Evolutionary conservation across 2,797 vertebrate species (phyloP).

Genomic region (Amblyopsis hoosieri): DNA sequence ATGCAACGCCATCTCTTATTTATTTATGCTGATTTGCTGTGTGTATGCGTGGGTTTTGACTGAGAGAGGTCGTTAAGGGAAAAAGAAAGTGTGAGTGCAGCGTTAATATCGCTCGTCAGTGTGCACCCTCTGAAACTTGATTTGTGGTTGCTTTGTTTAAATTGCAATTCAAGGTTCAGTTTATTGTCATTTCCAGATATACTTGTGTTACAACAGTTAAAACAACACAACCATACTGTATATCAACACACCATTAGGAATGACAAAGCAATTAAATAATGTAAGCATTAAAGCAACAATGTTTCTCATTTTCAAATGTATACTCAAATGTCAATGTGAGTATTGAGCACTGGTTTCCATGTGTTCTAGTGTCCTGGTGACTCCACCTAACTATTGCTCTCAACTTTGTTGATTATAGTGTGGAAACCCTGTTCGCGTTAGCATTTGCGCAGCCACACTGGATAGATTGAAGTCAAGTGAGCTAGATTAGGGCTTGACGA

Average conservation of each 20-base stretch:
- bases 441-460: conserved; percentile 21
- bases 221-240: too few species aligned
- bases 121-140: conserved; percentile 10
- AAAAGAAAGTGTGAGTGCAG: conserved; percentile 5
- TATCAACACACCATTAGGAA: too few species aligned
- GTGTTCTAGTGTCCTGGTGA: too few species aligned
- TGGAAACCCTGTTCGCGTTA: conserved; percentile 15
- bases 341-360: too few species aligned
- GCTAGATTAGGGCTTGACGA: too few species aligned
- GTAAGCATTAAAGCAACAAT: too few species aligned
- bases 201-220: too few species aligned
- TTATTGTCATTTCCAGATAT: conserved; percentile 12
- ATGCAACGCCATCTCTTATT: conserved; percentile 68
- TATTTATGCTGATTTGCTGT: conserved; percentile 63
- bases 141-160: conserved; percentile 16
- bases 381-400: too few species aligned
- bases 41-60: conserved; percentile 14
- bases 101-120: background rate
- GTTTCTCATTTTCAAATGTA: too few species aligned
- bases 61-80: conserved; percentile 2
- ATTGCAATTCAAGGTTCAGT: conserved; percentile 4
- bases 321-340: too few species aligned
- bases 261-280: too few species aligned
- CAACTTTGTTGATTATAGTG: background rate
- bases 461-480: too few species aligned